Percentiles rank a stretch among this genome's conserved stretches.
Conservation (phyloP, 2,888 invertebrate genomes). For the Ichneumoninae sp. region DNA sequence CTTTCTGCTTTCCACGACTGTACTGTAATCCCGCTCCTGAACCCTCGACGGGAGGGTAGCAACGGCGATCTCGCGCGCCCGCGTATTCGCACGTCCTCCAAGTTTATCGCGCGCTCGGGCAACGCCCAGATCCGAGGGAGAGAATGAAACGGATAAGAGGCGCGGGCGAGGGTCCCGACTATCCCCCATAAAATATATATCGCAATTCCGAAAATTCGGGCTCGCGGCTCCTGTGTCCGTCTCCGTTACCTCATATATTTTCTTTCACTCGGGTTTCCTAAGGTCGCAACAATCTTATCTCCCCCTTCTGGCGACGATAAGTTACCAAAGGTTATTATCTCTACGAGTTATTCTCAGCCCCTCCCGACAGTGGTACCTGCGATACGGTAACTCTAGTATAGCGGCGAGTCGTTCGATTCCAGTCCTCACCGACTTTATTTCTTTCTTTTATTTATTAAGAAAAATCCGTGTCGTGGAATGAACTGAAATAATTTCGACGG, state of each 20-base stretch:
- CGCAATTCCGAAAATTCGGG: not conserved
- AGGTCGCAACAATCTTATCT: conserved; percentile 3
- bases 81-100: conserved; percentile 47
- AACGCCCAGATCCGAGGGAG: conserved; percentile 63
- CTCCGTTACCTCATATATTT: not conserved
- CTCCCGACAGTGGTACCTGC: not conserved
- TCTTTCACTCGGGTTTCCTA: not conserved
- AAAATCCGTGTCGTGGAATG: not conserved
- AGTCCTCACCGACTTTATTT: not conserved
- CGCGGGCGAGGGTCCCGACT: too few species aligned
- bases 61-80: conserved; percentile 44
- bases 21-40: not conserved
- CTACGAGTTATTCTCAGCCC: not conserved
- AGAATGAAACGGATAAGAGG: conserved; percentile 17
- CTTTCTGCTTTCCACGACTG: conserved; percentile 12
- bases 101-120: conserved; percentile 62
- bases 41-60: conserved; percentile 59
- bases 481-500: too few species aligned
- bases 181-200: conserved; percentile 15
- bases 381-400: too few species aligned
- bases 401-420: not conserved
- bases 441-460: not conserved
- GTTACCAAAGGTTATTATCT: not conserved
- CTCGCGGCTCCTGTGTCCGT: too few species aligned
- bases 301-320: not conserved